Evolutionary conservation across 1,140 invertebrate species (phyloP).

Genomic region (Paraescarpia echinospica): DNA sequence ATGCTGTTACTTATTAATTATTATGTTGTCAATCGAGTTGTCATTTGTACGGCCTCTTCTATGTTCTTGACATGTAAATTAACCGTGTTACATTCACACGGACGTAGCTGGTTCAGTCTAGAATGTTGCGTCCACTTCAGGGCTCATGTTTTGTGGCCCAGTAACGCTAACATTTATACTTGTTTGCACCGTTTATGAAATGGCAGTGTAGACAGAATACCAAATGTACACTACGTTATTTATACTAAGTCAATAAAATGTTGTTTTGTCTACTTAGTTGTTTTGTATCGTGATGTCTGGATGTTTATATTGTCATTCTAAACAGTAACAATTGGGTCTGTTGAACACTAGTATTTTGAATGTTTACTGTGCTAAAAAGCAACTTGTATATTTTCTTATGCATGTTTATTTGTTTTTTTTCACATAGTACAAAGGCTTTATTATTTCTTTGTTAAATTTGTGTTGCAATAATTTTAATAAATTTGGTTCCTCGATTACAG

Average conservation of each 20-base stretch:
- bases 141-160: neutral
- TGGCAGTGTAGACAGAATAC: neutral
- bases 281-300: neutral
- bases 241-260: conserved; percentile 6
- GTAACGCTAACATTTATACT: neutral
- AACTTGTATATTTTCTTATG: neutral
- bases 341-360: neutral
- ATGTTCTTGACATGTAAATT: conserved; percentile 1
- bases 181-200: conserved; percentile 1
- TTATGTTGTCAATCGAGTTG: neutral
- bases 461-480: neutral
- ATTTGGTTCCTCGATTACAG: neutral
- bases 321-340: too few relatives aligned
- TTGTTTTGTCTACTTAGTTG: neutral
- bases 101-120: neutral
- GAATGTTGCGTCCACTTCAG: neutral
- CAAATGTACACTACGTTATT: conserved; percentile 1
- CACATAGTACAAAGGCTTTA: neutral
- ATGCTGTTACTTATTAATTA: neutral
- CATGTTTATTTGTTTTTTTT: neutral
- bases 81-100: neutral
- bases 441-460: neutral
- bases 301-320: too few relatives aligned
- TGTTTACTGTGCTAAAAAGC: neutral
- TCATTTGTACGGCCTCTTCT: neutral